These are phyloP conservation scores for Alca torda DNA, from an alignment of 2,797 vertebrate species.

Conservation along the genomic window DNA sequence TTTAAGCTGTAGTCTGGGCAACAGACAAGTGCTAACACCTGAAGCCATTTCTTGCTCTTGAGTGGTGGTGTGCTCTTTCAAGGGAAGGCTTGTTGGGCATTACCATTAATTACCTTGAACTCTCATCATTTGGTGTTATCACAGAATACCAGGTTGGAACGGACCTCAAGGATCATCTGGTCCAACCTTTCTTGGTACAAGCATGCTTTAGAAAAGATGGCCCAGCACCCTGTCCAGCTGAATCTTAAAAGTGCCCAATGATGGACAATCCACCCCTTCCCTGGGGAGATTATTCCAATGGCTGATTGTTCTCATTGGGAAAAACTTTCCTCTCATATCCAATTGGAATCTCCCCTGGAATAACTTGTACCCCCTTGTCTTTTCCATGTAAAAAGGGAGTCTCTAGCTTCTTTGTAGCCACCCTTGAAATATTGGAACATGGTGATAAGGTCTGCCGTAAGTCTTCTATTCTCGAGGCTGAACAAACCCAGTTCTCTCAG, in stretches of 20 bases:
- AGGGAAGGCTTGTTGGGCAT: neutral
- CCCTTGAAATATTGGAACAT: neutral
- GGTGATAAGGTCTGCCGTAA: neutral
- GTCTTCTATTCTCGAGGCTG: neutral
- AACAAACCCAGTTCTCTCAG: neutral
- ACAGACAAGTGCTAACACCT: too few species aligned
- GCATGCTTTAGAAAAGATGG: too few species aligned
- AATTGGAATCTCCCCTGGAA: neutral
- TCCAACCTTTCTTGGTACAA: neutral
- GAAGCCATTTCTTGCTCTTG: too few species aligned
- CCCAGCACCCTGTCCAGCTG: neutral
- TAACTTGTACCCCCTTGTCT: neutral
- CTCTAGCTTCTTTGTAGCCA: neutral
- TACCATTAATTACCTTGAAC: too few species aligned
- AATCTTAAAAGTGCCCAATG: neutral
- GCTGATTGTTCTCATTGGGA: neutral
- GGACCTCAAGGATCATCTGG: neutral
- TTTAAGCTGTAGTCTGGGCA: neutral
- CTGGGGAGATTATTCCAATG: neutral
- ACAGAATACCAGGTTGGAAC: neutral
- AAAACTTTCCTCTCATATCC: neutral
- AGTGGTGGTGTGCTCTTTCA: neutral
- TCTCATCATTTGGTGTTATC: neutral
- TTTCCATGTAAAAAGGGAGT: neutral
- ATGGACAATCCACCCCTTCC: neutral